Conservation (phyloP, 2,888 invertebrate species). For the Cryptophagus acutangulus region DNA sequence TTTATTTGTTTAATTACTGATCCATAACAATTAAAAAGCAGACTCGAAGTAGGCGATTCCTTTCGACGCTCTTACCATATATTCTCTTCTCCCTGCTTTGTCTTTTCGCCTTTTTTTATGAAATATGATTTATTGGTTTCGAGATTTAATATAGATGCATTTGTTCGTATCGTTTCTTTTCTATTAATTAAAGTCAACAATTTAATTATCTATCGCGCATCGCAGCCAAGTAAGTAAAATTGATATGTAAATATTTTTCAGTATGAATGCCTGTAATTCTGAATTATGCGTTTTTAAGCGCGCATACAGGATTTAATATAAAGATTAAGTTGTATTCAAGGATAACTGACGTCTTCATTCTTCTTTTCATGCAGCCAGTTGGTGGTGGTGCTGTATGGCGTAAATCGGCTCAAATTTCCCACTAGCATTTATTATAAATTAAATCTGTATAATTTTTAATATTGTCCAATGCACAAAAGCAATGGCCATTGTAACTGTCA, state of each 20-base stretch:
- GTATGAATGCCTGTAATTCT: too few species aligned
- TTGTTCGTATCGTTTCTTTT: too few species aligned
- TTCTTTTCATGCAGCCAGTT: constrained; percentile 31
- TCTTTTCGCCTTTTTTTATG: too few species aligned
- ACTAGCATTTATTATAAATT: constrained; percentile 34
- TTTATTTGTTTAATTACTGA: constrained; percentile 52
- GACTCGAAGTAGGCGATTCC: constrained; percentile 32
- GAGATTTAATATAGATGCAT: too few species aligned
- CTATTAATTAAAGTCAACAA: too few species aligned
- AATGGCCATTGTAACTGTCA: constrained; percentile 37
- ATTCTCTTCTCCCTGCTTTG: too few species aligned
- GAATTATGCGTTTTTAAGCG: too few species aligned
- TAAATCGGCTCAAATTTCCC: constrained; percentile 22
- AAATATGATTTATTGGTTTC: too few species aligned
- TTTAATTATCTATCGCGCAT: too few species aligned
- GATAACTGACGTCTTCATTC: constrained; percentile 34
- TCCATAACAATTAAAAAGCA: constrained; percentile 48
- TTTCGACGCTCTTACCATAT: constrained; percentile 4
- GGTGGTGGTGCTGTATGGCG: constrained; percentile 21
- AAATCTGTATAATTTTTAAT: constrained; percentile 40
- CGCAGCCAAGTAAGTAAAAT: too few species aligned
- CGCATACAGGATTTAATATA: too few species aligned
- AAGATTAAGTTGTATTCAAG: constrained; percentile 39
- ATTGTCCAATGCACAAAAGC: constrained; percentile 32
- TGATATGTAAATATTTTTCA: too few species aligned